Conservation (phyloP, 2,797 vertebrate species). For the Octomys mimax region DNA sequence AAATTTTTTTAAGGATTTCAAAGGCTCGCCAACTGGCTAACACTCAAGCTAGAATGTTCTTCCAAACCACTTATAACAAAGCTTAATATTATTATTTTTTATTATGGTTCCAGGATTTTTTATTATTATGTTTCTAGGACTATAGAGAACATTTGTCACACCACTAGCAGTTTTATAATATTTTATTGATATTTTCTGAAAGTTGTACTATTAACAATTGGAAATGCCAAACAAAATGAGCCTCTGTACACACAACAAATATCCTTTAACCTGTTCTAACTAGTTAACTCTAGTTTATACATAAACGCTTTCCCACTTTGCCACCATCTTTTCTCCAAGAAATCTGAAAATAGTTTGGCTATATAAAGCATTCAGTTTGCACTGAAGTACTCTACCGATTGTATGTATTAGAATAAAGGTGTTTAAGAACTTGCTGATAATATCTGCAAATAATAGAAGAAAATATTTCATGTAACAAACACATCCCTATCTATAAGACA, state of each 20-base stretch:
- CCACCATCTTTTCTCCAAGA: constrained; percentile 2
- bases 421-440: neutral
- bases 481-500: neutral
- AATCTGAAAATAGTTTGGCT: neutral
- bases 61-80: neutral
- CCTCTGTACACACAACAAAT: neutral
- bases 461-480: neutral
- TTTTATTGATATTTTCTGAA: constrained; percentile 29
- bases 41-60: neutral
- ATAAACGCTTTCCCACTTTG: neutral
- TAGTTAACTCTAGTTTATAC: neutral
- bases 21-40: neutral
- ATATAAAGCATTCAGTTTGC: constrained; percentile 1
- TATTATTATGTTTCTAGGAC: too few species aligned
- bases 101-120: too few species aligned
- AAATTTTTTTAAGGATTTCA: constrained; percentile 2
- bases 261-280: constrained; percentile 6
- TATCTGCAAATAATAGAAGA: constrained; percentile 4
- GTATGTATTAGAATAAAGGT: neutral
- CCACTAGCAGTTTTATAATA: neutral
- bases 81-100: neutral
- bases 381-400: neutral
- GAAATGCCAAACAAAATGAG: constrained; percentile 50
- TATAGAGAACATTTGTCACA: neutral
- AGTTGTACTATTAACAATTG: neutral